Evolutionary conservation across 2,797 vertebrate species (phyloP), one percentile per base, ranked within the genome.

Genomic region (Oceanodroma leucorhoa): DNA sequence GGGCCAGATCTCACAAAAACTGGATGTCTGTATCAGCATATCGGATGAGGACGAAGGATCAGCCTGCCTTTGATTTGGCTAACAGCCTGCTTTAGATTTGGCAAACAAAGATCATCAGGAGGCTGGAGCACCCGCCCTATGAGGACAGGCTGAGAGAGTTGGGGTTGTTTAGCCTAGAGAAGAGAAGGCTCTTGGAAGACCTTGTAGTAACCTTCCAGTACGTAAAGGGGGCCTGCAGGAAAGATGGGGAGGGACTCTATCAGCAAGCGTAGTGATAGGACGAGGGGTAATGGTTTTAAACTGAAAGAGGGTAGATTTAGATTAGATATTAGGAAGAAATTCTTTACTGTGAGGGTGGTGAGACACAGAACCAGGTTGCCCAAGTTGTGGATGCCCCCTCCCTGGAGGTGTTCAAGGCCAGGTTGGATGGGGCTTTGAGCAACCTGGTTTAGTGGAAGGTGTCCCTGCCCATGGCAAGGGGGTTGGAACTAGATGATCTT

Each of bases 311-410:
- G 5, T 0, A 32, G 14, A 15, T 22, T 4, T 15, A 16, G 19
- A 1, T 29, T 2, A 27, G 9, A 13, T 58, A 5, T 23, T 18
- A 18, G 23, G 9, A 16, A 54, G 1, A 1, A 83, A 65, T 8
- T 18, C 2, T 17, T 73, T 0, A 0, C 5, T 32, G 2, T 2
- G 24, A 43, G 4, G 6, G 6, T 55, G 48, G 0, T 4, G 41
- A 83, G 24, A 1, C 0, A 3, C 8, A 51, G 70, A 30, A 0
- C 0, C 0, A n/a, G 7, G 1, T 3, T 45, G 0, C 5, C 7
- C 20, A 61, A 27, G 2, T 0, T 36, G 32, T 34, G 20, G 50
- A 0, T 32, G 17, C 3, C 7, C 3, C 19, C 3, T 26, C 24
- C 24, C 43, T 40, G 21, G 29, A 6, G 16, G 5, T 7, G 15